These are phyloP conservation scores for Catostomus latipinnis DNA, from an alignment of 2,797 vertebrate genomes.

Conservation along the genomic window DNA sequence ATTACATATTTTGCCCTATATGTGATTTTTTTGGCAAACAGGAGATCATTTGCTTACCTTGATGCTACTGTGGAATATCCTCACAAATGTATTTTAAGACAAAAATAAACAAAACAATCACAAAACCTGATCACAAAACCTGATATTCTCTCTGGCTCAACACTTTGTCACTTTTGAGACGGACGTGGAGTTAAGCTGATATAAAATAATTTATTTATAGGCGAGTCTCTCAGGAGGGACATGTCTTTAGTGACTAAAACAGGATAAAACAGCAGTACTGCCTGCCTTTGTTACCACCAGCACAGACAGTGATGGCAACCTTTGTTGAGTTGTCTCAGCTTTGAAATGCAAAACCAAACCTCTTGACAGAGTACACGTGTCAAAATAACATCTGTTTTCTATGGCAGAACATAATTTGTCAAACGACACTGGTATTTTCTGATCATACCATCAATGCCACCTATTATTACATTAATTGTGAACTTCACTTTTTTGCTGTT, in stretches of 20 bases:
- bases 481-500: neutral
- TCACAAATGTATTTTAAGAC: neutral
- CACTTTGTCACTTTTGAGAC: constrained; percentile 65
- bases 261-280: constrained; percentile 62
- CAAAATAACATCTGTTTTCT: constrained; percentile 54
- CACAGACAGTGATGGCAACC: constrained; percentile 42
- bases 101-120: constrained; percentile 42
- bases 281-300: constrained; percentile 35
- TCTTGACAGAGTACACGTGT: constrained; percentile 49
- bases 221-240: constrained; percentile 61
- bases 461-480: constrained; percentile 38
- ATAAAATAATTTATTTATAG: constrained; percentile 72
- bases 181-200: constrained; percentile 62
- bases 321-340: constrained; percentile 53
- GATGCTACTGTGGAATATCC: neutral
- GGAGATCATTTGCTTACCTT: neutral
- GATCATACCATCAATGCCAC: constrained; percentile 20
- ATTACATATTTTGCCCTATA: neutral
- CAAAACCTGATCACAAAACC: neutral
- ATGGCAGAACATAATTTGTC: constrained; percentile 30
- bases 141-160: constrained; percentile 39
- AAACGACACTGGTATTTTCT: constrained; percentile 28
- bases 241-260: constrained; percentile 65
- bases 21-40: constrained; percentile 3
- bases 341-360: constrained; percentile 59